These are phyloP conservation scores for western clawed frog (Xenopus tropicalis) DNA, from an alignment of 2,113 vertebrate genomes.

Conservation along the genomic window UCB_Xtro_10.0 CM004449.2:91134501-91135000, in stretches of 20 bases:
- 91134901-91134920: no score
- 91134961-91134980: no score
- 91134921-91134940: no score
- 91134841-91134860: no score
- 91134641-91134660: conserved; percentile 7
- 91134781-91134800: neutral
- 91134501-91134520: conserved; percentile 17
- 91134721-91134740: neutral
- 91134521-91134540: conserved; percentile 22
- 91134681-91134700: neutral
- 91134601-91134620: conserved; percentile 33
- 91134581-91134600: conserved; percentile 13
- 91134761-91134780: neutral
- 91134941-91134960: no score
- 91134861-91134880: no score
- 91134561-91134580: conserved; percentile 16
- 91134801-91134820: no score
- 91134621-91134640: conserved; percentile 22
- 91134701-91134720: neutral
- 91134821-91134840: no score
- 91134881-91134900: no score
- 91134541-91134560: conserved; percentile 32
- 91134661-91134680: conserved; percentile 13
- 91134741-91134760: neutral
- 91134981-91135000: no score